Evolutionary conservation across 2,113 vertebrate genomes (phyloP), one percentile per base, ranked within the genome.

Genomic region (Hypocryptadius cinnamomeus): DNA sequence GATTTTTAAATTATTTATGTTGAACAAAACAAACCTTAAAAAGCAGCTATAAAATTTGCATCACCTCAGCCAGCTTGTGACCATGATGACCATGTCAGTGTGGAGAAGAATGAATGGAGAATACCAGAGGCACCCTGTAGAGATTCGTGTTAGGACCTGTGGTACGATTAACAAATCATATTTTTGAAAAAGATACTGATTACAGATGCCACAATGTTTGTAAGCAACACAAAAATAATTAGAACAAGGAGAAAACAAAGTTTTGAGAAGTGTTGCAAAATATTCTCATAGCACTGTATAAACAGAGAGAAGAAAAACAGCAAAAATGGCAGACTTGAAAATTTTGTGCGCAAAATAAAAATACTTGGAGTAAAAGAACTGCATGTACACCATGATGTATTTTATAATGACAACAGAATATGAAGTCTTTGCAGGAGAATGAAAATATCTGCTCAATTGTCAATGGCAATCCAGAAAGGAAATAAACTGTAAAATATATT

Each of bases 81-180:
- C 35, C 10, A 10, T 37, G 73, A 44, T 51, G 51, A 23, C 31
- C 37, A 7, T 22, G 18, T 60, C 24, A 51, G 9, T 28, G 56
- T 63, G 33, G 9, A 50, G 47, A 66, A 74, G 61, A 91, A 54
- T 5, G 5, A 54, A 40, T 40, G 13, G 35, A 39, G 14, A 65
- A 12, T 30, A 70, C 3, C 23, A 47, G 13, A 88, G 10, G 9
- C 3, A 0, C 24, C 9, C 13, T 33, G 10, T 2, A 42, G 23
- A 78, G 18, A 53, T 27, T 33, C 78, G 12, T 59, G 13, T 30
- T 47, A 85, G 23, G 13, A 60, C 11, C 17, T 57, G 5, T 27
- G 45, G 5, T 77, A 10, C 10, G 11, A 33, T 70, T n/a, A 80
- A 82, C 2, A 65, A 73, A 85, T 45, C 8, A 9, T 25, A 31